Conservation (phyloP, 2,888 invertebrate genomes). For the Sipunculus nudus region DNA sequence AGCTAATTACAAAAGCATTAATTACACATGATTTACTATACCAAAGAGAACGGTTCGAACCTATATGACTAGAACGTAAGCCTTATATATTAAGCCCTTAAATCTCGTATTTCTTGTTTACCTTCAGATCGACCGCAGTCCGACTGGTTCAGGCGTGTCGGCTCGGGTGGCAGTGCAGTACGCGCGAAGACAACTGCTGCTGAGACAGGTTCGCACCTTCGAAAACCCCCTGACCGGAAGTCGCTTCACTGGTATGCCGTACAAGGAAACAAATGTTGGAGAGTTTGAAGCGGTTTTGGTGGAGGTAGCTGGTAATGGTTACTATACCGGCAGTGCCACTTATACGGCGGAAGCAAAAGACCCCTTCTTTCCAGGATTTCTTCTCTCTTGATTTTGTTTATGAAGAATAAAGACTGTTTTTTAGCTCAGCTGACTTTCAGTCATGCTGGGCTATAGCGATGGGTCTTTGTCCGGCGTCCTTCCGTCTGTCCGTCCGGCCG, state of each 20-base stretch:
- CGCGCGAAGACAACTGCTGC: slow-evolving; percentile 43
- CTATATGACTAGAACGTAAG: too few species aligned
- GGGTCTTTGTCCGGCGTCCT: too few species aligned
- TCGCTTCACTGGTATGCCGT: slow-evolving; percentile 37
- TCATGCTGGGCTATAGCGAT: too few species aligned
- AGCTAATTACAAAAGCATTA: too few species aligned
- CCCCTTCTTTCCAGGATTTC: slow-evolving; percentile 55
- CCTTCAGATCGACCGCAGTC: slow-evolving; percentile 64
- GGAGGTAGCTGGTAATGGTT: slow-evolving; percentile 61
- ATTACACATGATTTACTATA: too few species aligned
- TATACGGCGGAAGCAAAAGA: slow-evolving; percentile 61
- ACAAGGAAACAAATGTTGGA: slow-evolving; percentile 37
- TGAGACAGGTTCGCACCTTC: slow-evolving; percentile 53
- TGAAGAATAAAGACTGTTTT: too few species aligned
- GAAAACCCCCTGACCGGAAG: slow-evolving; percentile 50
- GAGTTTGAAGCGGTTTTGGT: slow-evolving; percentile 58
- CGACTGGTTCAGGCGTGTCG: slow-evolving; percentile 65
- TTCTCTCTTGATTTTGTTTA: too few species aligned
- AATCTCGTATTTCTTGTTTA: slow-evolving; percentile 1
- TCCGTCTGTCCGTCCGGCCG: too few species aligned
- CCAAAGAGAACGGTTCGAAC: too few species aligned
- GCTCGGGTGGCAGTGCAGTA: slow-evolving; percentile 62
- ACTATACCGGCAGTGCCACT: slow-evolving; percentile 47
- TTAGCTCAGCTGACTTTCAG: too few species aligned
- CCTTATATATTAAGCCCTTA: background rate